phyloP scores from a whole-genome alignment of 2,888 invertebrate species.

The Drosophila robusta region DNA sequence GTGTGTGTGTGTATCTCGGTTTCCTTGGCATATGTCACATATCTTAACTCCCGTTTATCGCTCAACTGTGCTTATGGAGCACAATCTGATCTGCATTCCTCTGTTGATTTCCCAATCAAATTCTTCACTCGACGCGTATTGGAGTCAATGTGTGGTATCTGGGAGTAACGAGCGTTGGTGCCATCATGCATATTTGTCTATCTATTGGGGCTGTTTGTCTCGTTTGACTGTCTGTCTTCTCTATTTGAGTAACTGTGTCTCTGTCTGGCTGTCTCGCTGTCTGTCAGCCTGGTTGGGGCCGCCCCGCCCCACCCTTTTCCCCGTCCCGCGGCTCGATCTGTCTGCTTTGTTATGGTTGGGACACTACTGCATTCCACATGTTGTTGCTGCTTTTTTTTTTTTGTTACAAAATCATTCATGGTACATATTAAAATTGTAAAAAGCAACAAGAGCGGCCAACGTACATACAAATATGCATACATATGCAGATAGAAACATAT shows the following conservation, averaged over 20 bases:
- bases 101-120: conserved; percentile 50
- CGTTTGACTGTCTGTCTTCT: conserved; percentile 20
- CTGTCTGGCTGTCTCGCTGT: background rate
- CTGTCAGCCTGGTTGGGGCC: conserved; percentile 26
- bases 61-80: conserved; percentile 18
- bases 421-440: conserved; percentile 74
- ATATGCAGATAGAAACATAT: conserved; percentile 69
- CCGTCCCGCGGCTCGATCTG: conserved; percentile 9
- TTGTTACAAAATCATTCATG: conserved; percentile 78
- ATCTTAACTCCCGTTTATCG: conserved; percentile 1
- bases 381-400: conserved; percentile 32
- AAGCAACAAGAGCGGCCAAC: conserved; percentile 35
- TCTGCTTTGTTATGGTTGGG: conserved; percentile 68
- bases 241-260: conserved; percentile 6
- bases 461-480: conserved; percentile 3
- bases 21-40: too few relatives aligned
- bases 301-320: background rate
- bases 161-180: conserved; percentile 54
- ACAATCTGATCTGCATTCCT: conserved; percentile 24
- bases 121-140: conserved; percentile 30
- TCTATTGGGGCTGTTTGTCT: conserved; percentile 75
- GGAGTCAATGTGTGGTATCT: conserved; percentile 52
- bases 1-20: too few relatives aligned
- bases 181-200: conserved; percentile 67
- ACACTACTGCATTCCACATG: conserved; percentile 79